A percentile compares a stretch with the other conserved stretches of the same genome.
phyloP scores from a whole-genome alignment of 2,888 invertebrate genomes.

The Harmothoe impar region DNA sequence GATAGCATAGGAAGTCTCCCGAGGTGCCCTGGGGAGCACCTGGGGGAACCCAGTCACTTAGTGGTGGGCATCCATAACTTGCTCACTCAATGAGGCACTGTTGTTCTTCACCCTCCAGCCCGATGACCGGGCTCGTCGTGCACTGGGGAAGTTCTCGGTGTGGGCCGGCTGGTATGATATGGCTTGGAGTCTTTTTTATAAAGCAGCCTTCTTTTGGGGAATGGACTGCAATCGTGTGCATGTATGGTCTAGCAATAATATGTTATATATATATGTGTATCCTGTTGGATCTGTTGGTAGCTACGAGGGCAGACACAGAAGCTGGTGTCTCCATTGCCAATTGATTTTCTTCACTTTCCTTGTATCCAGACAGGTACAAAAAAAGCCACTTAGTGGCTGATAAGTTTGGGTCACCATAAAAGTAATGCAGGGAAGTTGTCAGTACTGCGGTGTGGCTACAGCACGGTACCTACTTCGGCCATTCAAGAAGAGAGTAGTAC shows the following conservation, averaged over 20 bases:
- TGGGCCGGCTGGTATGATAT: neutral
- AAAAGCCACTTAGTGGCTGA: conserved; percentile 7
- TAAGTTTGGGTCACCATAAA: neutral
- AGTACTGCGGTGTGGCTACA: neutral
- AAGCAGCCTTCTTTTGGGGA: neutral
- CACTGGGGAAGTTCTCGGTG: neutral
- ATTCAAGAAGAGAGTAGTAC: neutral
- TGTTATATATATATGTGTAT: neutral
- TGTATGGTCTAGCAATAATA: neutral
- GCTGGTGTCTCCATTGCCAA: neutral
- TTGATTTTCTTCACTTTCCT: neutral
- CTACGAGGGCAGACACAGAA: neutral
- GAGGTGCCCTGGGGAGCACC: neutral
- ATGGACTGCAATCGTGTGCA: neutral
- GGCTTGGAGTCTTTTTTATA: neutral
- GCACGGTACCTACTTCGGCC: neutral
- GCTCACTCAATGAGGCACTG: neutral
- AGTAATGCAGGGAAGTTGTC: neutral
- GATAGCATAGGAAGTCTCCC: conserved; percentile 13
- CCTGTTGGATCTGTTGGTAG: too few relatives aligned
- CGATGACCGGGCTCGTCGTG: neutral
- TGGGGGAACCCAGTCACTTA: neutral
- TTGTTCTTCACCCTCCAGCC: neutral
- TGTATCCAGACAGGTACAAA: conserved; percentile 21
- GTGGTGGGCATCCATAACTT: neutral